Conservation (phyloP, 2,888 invertebrate species). For the Branchipolynoe longqiensis region DNA sequence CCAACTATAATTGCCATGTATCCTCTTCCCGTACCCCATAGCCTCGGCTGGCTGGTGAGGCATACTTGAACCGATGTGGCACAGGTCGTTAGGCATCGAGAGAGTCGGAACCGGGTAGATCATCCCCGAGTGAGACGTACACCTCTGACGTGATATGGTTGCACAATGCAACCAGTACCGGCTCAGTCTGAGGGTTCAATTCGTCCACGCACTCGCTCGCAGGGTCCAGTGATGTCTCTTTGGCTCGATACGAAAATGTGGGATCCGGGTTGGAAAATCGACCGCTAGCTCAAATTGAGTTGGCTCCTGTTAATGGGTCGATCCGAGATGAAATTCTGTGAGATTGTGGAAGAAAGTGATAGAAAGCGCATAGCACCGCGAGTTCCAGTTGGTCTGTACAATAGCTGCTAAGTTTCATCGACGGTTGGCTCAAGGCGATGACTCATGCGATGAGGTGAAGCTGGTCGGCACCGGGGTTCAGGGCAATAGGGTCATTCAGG, state of each 20-base stretch:
- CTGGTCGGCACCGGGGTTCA: slow-evolving; percentile 54
- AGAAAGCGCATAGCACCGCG: slow-evolving; percentile 51
- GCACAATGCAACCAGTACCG: slow-evolving; percentile 40
- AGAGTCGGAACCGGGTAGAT: slow-evolving; percentile 55
- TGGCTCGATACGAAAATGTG: slow-evolving; percentile 46
- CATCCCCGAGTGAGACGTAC: slow-evolving; percentile 55
- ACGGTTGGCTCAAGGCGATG: slow-evolving; percentile 35
- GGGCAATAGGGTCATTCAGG: slow-evolving; percentile 61
- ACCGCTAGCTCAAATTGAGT: slow-evolving; percentile 54
- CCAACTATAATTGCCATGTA: slow-evolving; percentile 45
- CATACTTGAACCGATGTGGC: slow-evolving; percentile 53
- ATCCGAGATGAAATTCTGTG: slow-evolving; percentile 47
- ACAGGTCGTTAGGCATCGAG: slow-evolving; percentile 56
- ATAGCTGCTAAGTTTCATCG: slow-evolving; percentile 45
- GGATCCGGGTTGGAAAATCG: slow-evolving; percentile 45
- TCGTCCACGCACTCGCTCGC: slow-evolving; percentile 54
- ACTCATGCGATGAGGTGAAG: slow-evolving; percentile 34
- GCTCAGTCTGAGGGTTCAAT: slow-evolving; percentile 56
- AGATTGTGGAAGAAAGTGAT: slow-evolving; percentile 41
- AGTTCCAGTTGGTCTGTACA: slow-evolving; percentile 49
- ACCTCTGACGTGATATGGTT: slow-evolving; percentile 31
- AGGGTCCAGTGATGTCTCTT: slow-evolving; percentile 55
- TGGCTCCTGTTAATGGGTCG: slow-evolving; percentile 44
- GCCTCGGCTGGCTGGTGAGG: slow-evolving; percentile 62
- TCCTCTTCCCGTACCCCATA: slow-evolving; percentile 46